These are phyloP conservation scores for Myiozetetes cayanensis DNA, from an alignment of 2,113 vertebrate species.

Conservation along the genomic window DNA sequence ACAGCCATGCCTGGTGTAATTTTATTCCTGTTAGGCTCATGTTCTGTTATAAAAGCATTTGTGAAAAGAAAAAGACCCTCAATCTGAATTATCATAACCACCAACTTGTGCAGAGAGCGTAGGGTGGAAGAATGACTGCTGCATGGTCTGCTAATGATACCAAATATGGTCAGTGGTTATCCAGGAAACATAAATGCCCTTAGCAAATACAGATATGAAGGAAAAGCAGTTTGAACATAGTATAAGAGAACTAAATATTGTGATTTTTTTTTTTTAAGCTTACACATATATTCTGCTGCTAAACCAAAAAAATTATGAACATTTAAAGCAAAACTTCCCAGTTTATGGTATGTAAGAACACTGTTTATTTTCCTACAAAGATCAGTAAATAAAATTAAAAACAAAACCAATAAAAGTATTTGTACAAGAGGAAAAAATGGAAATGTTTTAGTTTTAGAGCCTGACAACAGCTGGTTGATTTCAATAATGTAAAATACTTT, in stretches of 20 bases:
- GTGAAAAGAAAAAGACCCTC: background rate
- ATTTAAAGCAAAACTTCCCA: background rate
- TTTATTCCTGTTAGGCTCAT: background rate
- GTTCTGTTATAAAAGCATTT: background rate
- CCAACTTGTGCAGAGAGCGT: background rate
- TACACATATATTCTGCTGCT: background rate
- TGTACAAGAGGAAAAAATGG: background rate
- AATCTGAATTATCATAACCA: background rate
- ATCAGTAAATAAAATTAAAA: background rate
- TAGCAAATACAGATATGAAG: background rate
- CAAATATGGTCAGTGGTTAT: background rate
- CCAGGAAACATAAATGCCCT: background rate
- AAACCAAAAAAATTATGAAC: background rate
- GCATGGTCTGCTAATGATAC: background rate
- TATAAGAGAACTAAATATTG: background rate
- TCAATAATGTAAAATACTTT: background rate
- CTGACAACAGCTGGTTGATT: background rate
- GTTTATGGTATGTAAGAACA: background rate
- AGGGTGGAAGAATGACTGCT: background rate
- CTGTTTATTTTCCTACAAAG: background rate
- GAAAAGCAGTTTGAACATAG: background rate
- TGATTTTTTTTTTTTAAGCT: background rate
- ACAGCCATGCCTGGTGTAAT: background rate
- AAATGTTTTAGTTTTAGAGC: background rate
- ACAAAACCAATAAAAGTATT: background rate